These are phyloP conservation scores for Clarias gariepinus DNA, from an alignment of 2,113 vertebrate species.

Conservation along the genomic window DNA sequence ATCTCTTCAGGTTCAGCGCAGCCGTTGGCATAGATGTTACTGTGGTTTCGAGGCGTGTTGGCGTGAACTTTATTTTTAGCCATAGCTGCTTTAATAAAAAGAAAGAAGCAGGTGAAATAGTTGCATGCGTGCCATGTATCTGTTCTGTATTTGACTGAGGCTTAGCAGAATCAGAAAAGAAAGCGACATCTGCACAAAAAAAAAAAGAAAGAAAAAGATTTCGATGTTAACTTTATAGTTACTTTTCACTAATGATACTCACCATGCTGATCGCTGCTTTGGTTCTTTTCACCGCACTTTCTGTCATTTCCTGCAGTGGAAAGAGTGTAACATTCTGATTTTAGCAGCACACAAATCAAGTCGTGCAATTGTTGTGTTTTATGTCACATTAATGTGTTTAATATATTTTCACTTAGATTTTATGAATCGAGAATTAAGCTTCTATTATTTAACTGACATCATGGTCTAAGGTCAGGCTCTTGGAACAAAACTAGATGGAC, in stretches of 20 bases:
- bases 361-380: neutral
- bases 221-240: neutral
- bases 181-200: neutral
- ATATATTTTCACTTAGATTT: neutral
- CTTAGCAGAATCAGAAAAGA: neutral
- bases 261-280: neutral
- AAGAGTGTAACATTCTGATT: neutral
- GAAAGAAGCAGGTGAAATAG: neutral
- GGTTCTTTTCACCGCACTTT: neutral
- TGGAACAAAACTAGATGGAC: neutral
- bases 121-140: neutral
- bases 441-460: neutral
- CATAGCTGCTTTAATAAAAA: neutral
- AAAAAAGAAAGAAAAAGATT: neutral
- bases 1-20: neutral
- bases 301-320: neutral
- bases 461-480: neutral
- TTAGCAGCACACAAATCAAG: neutral
- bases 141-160: neutral
- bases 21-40: constrained; percentile 18
- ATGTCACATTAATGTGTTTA: neutral
- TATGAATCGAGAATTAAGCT: neutral
- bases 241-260: neutral
- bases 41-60: constrained; percentile 7
- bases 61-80: neutral